Evolutionary conservation across 2,113 vertebrate species (phyloP).

Genomic region (Acinonyx jubatus): DNA sequence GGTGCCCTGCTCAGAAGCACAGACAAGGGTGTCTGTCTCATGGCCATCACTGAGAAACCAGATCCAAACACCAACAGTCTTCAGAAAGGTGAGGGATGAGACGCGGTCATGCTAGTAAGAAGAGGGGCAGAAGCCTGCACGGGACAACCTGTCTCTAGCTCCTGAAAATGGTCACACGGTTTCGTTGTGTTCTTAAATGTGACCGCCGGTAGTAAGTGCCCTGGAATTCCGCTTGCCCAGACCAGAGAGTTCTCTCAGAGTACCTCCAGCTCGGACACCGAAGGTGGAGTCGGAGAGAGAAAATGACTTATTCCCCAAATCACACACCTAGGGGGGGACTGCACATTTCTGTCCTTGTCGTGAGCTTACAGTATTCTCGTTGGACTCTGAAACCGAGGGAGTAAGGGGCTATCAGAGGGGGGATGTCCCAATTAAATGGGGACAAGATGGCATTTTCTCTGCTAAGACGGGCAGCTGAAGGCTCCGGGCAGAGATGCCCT

Average conservation of each 20-base stretch:
- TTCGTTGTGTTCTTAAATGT: not conserved
- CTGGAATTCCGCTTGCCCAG: not conserved
- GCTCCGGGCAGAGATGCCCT: not conserved
- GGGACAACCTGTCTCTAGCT: not conserved
- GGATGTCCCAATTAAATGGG: not conserved
- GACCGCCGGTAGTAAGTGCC: not conserved
- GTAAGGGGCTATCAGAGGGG: not conserved
- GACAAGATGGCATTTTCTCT: not conserved
- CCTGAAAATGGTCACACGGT: not conserved
- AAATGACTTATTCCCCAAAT: not conserved
- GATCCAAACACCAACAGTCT: not conserved
- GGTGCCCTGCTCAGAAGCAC: not conserved
- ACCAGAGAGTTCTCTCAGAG: not conserved
- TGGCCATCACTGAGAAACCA: not conserved
- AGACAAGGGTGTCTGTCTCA: no score
- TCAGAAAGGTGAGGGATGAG: not conserved
- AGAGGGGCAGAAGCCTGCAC: not conserved
- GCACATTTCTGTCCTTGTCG: not conserved
- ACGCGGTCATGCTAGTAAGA: rapidly evolving
- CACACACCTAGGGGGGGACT: rapidly evolving
- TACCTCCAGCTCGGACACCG: not conserved
- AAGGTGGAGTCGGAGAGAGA: not conserved
- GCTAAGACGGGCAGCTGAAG: not conserved
- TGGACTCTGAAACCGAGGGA: not conserved
- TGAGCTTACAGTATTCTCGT: no score